phyloP scores from a whole-genome alignment of 2,797 vertebrate species.

The Muscicapa comitata region DNA sequence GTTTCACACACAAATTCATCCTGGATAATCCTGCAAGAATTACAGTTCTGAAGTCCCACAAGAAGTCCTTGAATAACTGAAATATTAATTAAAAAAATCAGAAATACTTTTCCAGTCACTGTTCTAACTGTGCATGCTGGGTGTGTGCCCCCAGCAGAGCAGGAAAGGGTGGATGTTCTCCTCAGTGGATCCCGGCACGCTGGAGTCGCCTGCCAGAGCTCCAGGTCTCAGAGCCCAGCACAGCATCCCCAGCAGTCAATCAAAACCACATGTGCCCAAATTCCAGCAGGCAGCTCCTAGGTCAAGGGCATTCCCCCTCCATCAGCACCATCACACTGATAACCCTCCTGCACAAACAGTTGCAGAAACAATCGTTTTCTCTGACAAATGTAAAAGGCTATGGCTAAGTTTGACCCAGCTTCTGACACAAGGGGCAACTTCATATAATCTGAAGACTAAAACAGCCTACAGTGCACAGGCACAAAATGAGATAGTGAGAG shows the following conservation, averaged over 20 bases:
- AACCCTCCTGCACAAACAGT: not conserved
- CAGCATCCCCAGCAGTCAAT: constrained; percentile 16
- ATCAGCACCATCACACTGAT: constrained; percentile 49
- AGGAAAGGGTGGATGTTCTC: not conserved
- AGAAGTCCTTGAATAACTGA: not conserved
- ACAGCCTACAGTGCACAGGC: not conserved
- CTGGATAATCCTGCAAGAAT: not conserved
- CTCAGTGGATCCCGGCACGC: not conserved
- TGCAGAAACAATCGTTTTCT: constrained; percentile 23
- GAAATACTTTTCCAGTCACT: not conserved
- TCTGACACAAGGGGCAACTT: not conserved
- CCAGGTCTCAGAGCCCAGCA: constrained; percentile 10
- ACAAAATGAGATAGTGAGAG: not conserved
- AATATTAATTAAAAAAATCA: not conserved
- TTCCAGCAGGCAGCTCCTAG: constrained; percentile 36
- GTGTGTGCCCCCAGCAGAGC: not conserved
- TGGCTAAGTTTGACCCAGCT: not conserved
- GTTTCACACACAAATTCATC: not conserved
- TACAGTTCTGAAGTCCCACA: not conserved
- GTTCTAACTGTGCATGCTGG: not conserved
- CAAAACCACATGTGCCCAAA: constrained; percentile 57
- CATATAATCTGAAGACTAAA: not conserved
- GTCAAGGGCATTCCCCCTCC: constrained; percentile 69
- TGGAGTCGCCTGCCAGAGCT: not conserved
- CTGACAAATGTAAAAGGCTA: constrained; percentile 43